These are phyloP conservation scores for Dilophus febrilis DNA, from an alignment of 2,888 invertebrate genomes.

Conservation along the genomic window DNA sequence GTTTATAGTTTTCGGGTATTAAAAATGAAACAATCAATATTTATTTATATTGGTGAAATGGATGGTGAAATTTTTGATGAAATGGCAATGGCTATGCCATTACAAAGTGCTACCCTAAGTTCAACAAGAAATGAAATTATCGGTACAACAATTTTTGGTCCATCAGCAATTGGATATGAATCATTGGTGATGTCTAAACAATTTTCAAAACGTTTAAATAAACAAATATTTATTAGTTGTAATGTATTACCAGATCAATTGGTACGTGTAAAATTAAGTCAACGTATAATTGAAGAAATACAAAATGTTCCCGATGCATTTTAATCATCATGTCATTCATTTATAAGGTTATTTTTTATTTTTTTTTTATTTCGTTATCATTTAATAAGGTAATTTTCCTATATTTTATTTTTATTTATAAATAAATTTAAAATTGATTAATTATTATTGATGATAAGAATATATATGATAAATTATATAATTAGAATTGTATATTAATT, in stretches of 20 bases:
- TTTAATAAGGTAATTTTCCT: no score
- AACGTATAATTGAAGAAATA: slow-evolving; percentile 29
- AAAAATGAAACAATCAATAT: slow-evolving; percentile 28
- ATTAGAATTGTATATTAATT: no score
- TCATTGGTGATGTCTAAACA: slow-evolving; percentile 23
- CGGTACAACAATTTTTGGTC: slow-evolving; percentile 27
- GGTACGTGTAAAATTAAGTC: slow-evolving; percentile 24
- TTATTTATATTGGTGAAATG: slow-evolving; percentile 30
- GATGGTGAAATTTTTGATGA: slow-evolving; percentile 23
- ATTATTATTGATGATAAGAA: no score
- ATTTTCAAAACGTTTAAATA: slow-evolving; percentile 27
- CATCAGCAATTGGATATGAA: slow-evolving; percentile 19
- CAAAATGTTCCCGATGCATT: slow-evolving; percentile 24
- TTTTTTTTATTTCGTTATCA: no score
- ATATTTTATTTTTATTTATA: no score
- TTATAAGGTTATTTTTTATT: no score
- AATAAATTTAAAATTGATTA: no score
- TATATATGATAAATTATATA: no score
- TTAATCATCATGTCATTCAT: no score
- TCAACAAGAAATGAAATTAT: slow-evolving; percentile 16
- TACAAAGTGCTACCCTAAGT: slow-evolving; percentile 4
- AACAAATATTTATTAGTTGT: slow-evolving; percentile 33
- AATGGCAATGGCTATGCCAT: slow-evolving; percentile 23
- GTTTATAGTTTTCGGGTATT: slow-evolving; percentile 27
- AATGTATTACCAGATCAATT: slow-evolving; percentile 27